phyloP scores from a whole-genome alignment of 2,113 vertebrate species.

The Ahaetulla prasina region DNA sequence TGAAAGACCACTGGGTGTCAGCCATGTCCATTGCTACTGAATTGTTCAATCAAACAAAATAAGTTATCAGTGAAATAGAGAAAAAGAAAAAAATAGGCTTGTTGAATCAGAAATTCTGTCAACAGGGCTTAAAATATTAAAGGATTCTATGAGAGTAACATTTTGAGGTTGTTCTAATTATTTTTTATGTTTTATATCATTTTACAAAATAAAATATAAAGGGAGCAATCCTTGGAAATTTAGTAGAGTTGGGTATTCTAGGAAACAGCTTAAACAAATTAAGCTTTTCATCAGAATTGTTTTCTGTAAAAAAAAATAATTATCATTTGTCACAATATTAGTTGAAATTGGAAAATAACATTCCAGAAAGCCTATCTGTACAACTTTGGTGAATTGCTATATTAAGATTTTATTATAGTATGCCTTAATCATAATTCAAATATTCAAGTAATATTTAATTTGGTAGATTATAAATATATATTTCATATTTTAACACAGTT shows the following conservation, averaged over 20 bases:
- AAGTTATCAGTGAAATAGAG: conserved; percentile 9
- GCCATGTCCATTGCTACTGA: conserved; percentile 22
- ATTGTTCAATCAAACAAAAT: conserved; percentile 16
- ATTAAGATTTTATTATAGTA: not conserved
- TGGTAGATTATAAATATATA: not conserved
- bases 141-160: not conserved
- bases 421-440: not conserved
- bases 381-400: not conserved
- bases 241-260: not conserved
- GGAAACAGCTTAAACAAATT: not conserved
- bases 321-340: not conserved
- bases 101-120: not conserved
- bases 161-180: conserved; percentile 20
- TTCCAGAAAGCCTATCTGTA: not conserved
- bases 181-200: not conserved
- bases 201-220: conserved; percentile 11
- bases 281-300: not conserved
- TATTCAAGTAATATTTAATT: not conserved
- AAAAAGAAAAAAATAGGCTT: not conserved
- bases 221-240: not conserved
- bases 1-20: conserved; percentile 28
- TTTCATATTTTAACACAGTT: not conserved
- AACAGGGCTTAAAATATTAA: not conserved
- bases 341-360: not conserved
- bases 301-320: not conserved